These are phyloP conservation scores for Meteorus colon DNA, from an alignment of 2,888 invertebrate genomes.

Conservation along the genomic window DNA sequence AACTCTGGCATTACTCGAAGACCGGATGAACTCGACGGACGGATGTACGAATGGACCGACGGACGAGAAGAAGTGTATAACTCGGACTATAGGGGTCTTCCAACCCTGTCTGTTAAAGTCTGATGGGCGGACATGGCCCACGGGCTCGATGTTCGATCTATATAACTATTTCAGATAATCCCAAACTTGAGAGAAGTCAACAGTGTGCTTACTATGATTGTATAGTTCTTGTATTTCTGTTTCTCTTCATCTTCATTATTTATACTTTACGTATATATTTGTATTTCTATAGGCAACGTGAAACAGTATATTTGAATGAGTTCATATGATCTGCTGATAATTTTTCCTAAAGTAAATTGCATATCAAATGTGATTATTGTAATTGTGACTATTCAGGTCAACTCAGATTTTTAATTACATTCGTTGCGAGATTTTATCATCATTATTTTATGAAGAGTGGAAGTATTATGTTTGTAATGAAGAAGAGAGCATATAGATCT, in stretches of 20 bases:
- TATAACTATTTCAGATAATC: conserved; percentile 56
- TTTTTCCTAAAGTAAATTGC: neutral
- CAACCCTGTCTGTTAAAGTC: conserved; percentile 60
- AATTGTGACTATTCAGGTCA: too few species aligned
- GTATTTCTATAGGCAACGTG: neutral
- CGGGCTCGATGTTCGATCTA: conserved; percentile 54
- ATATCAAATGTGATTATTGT: neutral
- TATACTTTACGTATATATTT: neutral
- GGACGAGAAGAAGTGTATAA: conserved; percentile 50
- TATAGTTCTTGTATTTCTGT: neutral
- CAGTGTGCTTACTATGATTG: neutral
- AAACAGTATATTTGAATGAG: neutral
- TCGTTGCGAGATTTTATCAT: too few species aligned
- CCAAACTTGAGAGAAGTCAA: conserved; percentile 25
- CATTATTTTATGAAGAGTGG: too few species aligned
- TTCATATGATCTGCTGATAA: neutral
- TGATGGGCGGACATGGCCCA: conserved; percentile 57
- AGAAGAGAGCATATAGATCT: too few species aligned
- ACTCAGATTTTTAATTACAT: too few species aligned
- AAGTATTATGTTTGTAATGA: too few species aligned
- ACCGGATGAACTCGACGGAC: conserved; percentile 53
- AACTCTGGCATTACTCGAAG: conserved; percentile 63
- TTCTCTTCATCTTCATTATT: neutral
- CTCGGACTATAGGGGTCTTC: conserved; percentile 41
- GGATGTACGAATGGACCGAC: conserved; percentile 55